Percentiles rank a stretch among this genome's conserved stretches.
phyloP scores from a whole-genome alignment of 2,797 vertebrate species.

The Echiichthys vipera region DNA sequence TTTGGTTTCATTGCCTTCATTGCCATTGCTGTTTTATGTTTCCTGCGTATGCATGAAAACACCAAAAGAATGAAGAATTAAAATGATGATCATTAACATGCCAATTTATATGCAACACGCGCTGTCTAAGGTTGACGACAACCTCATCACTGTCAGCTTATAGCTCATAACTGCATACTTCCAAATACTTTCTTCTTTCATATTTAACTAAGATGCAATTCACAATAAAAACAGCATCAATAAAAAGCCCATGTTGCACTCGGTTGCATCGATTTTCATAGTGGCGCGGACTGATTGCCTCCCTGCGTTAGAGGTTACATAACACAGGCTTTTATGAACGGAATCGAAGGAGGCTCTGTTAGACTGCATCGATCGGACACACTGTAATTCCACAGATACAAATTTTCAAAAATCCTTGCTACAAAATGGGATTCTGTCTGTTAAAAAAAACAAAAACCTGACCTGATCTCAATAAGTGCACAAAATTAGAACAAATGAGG shows the following conservation, averaged over 20 bases:
- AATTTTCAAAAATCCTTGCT: slow-evolving; percentile 19
- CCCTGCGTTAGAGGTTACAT: slow-evolving; percentile 56
- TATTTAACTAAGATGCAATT: slow-evolving; percentile 26
- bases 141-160: background rate
- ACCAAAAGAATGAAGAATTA: no score
- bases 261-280: slow-evolving; percentile 57
- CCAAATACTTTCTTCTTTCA: slow-evolving; percentile 7
- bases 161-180: background rate
- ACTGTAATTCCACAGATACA: slow-evolving; percentile 27
- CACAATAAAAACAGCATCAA: slow-evolving; percentile 34
- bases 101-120: background rate
- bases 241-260: slow-evolving; percentile 38
- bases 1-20: no score
- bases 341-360: slow-evolving; percentile 37
- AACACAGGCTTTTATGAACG: slow-evolving; percentile 59
- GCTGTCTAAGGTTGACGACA: background rate
- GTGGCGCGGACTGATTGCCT: slow-evolving; percentile 48
- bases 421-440: slow-evolving; percentile 37
- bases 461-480: slow-evolving; percentile 25
- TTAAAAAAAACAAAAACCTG: slow-evolving; percentile 2
- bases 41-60: background rate
- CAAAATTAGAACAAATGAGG: slow-evolving; percentile 32
- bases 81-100: background rate
- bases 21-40: background rate
- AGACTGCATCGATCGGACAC: slow-evolving; percentile 49